Evolutionary conservation across 2,888 invertebrate genomes (phyloP), one percentile per base, ranked within the genome.

Genomic region (Apotomis capreana): DNA sequence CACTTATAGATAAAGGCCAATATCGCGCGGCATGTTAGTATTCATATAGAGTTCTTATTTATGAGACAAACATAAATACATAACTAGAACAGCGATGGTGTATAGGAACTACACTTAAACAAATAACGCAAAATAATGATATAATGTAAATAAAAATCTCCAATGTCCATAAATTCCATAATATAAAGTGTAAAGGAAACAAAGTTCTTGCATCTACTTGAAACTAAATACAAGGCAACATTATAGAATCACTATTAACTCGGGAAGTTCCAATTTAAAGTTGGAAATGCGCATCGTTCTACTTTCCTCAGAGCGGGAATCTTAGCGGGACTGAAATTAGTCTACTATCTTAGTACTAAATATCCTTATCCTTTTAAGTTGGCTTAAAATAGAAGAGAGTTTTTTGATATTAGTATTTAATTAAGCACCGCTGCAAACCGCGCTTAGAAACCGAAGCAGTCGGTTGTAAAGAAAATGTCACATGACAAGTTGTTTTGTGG

Each of bases 211-310:
- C 55, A 55, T 68, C 58, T 63, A 58, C 54, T 73, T 69, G 26
- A 73, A 68, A 73, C 58, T 63, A 68, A 62, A 69, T 68, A 69
- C 44, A 9, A 59, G 54, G 68, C 55, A 70, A 67, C 58, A 63
- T 69, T 63, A 68, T 63, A 68, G 37, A 69, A 64, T 73, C 58
- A 63, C 68, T 59, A 68, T 68, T 54, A 72, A 68, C 58, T 68
- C 58, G 68, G 52, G n/a, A 69, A 73, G 69, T 69, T 73, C 69
- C 63, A 73, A 59, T 73, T 71, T 71, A 71, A 68, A 71, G 61
- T 71, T 67, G 57, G 57, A 67, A 71, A 71, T 68, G 67, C 67
- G 67, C 71, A 71, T 46, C 60, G 70, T 64, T 60, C 54, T 10
- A 49, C 67, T 51, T 67, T 57, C 51, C 61, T 61, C 49, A 9